Base-by-base conservation (phyloP, 2,113 vertebrate genomes). In the Craseonycteris thonglongyai region DNA sequence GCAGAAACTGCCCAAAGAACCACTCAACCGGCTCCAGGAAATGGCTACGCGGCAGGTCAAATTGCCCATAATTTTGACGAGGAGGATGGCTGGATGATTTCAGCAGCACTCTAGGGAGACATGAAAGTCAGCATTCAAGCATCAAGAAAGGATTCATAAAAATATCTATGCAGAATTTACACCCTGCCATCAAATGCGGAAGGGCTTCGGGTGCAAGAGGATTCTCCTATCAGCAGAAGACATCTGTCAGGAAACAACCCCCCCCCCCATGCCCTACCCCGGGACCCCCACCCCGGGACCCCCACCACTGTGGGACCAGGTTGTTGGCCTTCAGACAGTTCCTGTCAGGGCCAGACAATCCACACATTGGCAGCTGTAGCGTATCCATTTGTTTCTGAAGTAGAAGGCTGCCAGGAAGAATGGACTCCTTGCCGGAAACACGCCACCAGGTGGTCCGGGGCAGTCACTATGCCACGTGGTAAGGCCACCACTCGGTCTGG, bases 31-130 rank as follows among this genome's bases (percentile, higher is more conserved):
- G 89, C 83, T 91, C 91, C 90, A 85, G 94, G 76, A 96, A 94
- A 94, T 65, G 15, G 91, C 94, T 95, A 93, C 93, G 90, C 80
- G 96, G 92, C 94, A 96, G 95, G 96, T 96, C 96, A 94, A 96
- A 97, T 95, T 94, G 96, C 95, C 92, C 92, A 96, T 97, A 97
- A 97, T 88, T 93, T 93, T 93, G 96, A 92, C 18, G 13, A 96
- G 96, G 61, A 96, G 90, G 89, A 96, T 56, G 93, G 90, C 88
- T 95, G 93, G 82, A 93, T 81, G 93, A 94, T 91, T 96, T 93
- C 74, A 95, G 51, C 38, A 49, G 54, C 72, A 97, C 93, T 96
- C 90, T 51, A 38, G 71, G 86, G 80, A 94, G 63, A 79, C 90
- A 97, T 96, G 90, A 96, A 97, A 96, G 92, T 89, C 81, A 74